Base-by-base conservation (phyloP, 2,113 vertebrate genomes). In the Vidua macroura region DNA sequence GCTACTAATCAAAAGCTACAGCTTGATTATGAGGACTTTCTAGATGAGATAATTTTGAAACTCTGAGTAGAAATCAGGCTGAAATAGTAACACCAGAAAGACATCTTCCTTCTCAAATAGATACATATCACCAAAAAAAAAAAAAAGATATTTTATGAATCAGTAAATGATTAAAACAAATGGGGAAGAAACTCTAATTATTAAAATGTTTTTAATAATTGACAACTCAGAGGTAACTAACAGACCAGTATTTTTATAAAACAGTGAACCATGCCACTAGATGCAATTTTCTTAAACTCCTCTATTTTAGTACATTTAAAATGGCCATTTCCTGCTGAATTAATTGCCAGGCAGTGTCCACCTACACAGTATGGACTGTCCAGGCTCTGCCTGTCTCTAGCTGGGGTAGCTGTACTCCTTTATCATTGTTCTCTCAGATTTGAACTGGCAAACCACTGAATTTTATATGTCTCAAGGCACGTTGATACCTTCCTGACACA, bases 1-100 rank as follows among this genome's bases (percentile, higher is more conserved):
- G 39, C 75, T 95, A 72, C 68, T 84, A 56, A 77, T 90, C 59
- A 86, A 58, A 90, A 92, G 17, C 33, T 92, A 84, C 48, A 59
- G 20, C 43, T 82, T 72, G 82, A 72, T 82, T 91, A 56, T 21
- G 30, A 79, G 67, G 46, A 44, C 53, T 64, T 77, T 60, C 13
- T 90, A 33, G 44, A 89, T 62, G 43, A 84, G 62, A 68, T 79
- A 52, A 68, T 68, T 78, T 87, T 89, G 67, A 88, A 79, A 63
- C 14, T 7, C 8, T 48, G 9, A 35, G 31, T 30, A 72, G 56
- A 91, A 90, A 76, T 83, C 8, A 33, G 55, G 14, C 43, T 82
- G 37, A 84, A 92, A 60, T 33, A 63, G 13, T 69, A 66, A 73
- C 0, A 0, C 31, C 1, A 4, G 60, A 70, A 81, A 67, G 12